These are phyloP conservation scores for Drosophila ezoana DNA, from an alignment of 2,888 invertebrate species.

Conservation along the genomic window DNA sequence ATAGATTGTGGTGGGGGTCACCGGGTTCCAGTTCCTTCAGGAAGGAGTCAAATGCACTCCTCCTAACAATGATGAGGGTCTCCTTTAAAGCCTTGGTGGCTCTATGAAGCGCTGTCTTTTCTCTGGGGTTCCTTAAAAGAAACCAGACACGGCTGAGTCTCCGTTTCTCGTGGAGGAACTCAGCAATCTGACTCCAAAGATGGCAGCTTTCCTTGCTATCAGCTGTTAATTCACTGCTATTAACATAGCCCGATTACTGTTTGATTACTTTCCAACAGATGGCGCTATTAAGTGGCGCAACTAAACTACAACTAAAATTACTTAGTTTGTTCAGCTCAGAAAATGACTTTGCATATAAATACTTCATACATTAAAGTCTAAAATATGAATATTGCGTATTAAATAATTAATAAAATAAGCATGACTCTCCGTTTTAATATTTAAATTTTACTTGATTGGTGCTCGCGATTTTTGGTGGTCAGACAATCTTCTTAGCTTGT, in stretches of 20 bases:
- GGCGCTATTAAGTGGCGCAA: neutral
- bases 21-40: neutral
- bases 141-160: constrained; percentile 1
- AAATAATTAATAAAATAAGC: constrained; percentile 5
- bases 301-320: too few species aligned
- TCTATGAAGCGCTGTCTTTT: neutral
- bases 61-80: neutral
- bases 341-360: neutral
- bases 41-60: neutral
- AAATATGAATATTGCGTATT: neutral
- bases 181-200: neutral
- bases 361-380: neutral
- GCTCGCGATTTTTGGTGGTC: neutral
- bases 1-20: too few species aligned
- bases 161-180: neutral
- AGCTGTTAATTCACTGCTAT: neutral
- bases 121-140: too few species aligned
- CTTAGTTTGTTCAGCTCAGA: neutral
- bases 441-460: neutral
- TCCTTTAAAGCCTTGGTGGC: neutral
- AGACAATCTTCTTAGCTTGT: constrained; percentile 5
- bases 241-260: neutral
- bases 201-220: neutral
- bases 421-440: constrained; percentile 3
- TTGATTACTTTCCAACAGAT: neutral